phyloP scores from a whole-genome alignment of 2,888 invertebrate genomes.

The Pristionchus exspectatus region DNA sequence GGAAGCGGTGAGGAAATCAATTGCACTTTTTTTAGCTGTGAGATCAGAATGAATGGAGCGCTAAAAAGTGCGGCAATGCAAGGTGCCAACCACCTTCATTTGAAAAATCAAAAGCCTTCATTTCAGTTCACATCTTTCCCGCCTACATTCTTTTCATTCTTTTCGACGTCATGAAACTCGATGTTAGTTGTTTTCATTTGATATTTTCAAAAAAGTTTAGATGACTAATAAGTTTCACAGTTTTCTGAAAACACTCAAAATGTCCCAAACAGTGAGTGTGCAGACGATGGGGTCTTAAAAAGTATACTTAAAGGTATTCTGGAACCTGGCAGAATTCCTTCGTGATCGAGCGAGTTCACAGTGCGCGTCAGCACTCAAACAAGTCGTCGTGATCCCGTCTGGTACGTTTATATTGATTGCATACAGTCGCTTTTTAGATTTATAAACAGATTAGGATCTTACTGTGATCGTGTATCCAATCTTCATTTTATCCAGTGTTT shows the following conservation, averaged over 20 bases:
- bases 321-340: background rate
- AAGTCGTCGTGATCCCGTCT: background rate
- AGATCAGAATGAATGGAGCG: too few species aligned
- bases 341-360: background rate
- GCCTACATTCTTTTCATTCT: background rate
- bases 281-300: background rate
- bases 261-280: too few species aligned
- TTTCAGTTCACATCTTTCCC: background rate
- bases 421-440: too few species aligned
- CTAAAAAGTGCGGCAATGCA: too few species aligned
- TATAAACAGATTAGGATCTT: too few species aligned
- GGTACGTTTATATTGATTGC: background rate
- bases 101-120: too few species aligned
- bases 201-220: too few species aligned
- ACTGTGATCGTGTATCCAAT: too few species aligned
- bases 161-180: background rate
- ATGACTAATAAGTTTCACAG: too few species aligned
- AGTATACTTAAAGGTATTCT: background rate
- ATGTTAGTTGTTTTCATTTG: background rate
- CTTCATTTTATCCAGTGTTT: too few species aligned
- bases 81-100: too few species aligned
- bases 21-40: background rate
- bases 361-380: background rate
- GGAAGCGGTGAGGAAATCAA: background rate
- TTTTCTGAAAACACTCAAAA: too few species aligned